These are phyloP conservation scores for Kryptopterus vitreolus DNA, from an alignment of 2,797 vertebrate genomes.

Conservation along the genomic window DNA sequence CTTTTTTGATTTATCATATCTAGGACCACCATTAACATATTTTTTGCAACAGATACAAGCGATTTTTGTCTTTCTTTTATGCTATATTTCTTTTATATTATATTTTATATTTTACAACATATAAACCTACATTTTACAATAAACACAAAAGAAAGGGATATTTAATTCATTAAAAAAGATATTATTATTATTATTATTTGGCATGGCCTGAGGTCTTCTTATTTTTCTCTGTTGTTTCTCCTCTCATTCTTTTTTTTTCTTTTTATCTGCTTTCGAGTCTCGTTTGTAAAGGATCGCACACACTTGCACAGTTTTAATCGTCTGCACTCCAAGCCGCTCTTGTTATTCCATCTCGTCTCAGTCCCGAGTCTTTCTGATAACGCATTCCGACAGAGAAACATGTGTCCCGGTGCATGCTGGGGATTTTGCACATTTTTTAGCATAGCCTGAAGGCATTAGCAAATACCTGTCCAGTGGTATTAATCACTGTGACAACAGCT, in stretches of 20 bases:
- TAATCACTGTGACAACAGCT: slow-evolving; percentile 77
- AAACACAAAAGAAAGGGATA: too few species aligned
- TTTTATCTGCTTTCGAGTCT: background rate
- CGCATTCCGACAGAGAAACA: slow-evolving; percentile 78
- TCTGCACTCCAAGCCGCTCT: slow-evolving; percentile 24
- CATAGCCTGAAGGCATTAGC: slow-evolving; percentile 71
- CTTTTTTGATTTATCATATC: too few species aligned
- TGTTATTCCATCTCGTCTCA: slow-evolving; percentile 48
- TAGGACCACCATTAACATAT: too few species aligned
- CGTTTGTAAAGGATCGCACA: slow-evolving; percentile 8
- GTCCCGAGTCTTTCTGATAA: slow-evolving; percentile 77
- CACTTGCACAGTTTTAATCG: slow-evolving; percentile 27
- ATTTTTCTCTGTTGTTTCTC: background rate
- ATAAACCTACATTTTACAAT: too few species aligned
- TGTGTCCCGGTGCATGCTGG: slow-evolving; percentile 68
- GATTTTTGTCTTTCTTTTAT: too few species aligned
- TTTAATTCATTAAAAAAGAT: too few species aligned
- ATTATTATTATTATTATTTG: too few species aligned
- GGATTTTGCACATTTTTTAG: slow-evolving; percentile 68
- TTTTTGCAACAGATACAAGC: too few species aligned
- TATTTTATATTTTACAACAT: too few species aligned
- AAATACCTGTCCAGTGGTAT: slow-evolving; percentile 78
- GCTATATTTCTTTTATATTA: too few species aligned
- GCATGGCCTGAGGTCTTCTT: too few species aligned
- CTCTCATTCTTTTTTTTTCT: background rate